Conservation (phyloP, 2,888 invertebrate genomes). For the Orchesellides sinensis region DNA sequence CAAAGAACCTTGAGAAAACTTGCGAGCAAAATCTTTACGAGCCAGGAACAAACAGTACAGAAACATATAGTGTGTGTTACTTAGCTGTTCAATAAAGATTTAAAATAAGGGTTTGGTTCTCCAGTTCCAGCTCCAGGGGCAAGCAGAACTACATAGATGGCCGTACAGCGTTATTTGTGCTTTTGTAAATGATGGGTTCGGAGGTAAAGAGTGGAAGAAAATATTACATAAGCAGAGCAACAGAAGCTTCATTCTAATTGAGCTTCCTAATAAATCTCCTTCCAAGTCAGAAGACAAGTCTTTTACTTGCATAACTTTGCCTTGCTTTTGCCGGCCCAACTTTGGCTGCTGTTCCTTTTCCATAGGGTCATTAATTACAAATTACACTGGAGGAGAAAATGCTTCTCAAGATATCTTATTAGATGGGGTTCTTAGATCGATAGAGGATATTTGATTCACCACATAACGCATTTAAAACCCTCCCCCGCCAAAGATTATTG, state of each 20-base stretch:
- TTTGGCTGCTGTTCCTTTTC: too few species aligned
- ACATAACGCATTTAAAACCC: too few species aligned
- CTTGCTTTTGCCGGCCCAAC: too few species aligned
- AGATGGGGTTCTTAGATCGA: constrained; percentile 30
- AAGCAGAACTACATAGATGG: background rate
- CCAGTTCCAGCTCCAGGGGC: background rate
- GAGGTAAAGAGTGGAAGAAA: background rate
- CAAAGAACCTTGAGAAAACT: background rate
- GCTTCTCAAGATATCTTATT: constrained; percentile 13
- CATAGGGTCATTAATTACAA: constrained; percentile 64
- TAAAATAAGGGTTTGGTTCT: background rate
- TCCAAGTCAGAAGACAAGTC: constrained; percentile 47
- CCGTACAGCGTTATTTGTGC: too few species aligned
- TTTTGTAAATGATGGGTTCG: too few species aligned
- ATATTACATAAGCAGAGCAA: constrained; percentile 21
- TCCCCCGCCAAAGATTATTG: too few species aligned
- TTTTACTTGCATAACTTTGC: constrained; percentile 30
- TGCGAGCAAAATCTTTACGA: too few species aligned
- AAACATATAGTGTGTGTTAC: background rate
- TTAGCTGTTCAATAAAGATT: constrained; percentile 18
- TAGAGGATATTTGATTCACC: constrained; percentile 54
- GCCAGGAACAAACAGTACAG: too few species aligned
- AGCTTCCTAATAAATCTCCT: constrained; percentile 60
- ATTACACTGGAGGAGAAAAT: constrained; percentile 49
- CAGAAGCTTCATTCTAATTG: constrained; percentile 65